Conservation (phyloP, 2,797 vertebrate species). For the Lagocephalus sceleratus region DNA sequence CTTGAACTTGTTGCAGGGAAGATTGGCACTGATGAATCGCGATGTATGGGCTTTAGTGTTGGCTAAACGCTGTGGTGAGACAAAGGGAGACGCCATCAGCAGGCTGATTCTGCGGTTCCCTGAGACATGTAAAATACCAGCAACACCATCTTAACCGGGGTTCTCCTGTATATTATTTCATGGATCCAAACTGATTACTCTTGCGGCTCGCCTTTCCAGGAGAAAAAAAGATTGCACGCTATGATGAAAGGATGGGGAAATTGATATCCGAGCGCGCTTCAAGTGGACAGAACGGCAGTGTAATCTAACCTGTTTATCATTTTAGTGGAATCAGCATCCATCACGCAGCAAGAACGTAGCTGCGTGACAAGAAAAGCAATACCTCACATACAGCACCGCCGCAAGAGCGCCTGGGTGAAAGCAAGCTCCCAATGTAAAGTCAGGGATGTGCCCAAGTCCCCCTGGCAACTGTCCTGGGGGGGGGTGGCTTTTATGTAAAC, state of each 20-base stretch:
- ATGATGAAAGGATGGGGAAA: conserved; percentile 38
- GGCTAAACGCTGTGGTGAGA: conserved; percentile 86
- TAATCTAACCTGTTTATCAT: conserved; percentile 58
- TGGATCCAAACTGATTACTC: conserved; percentile 43
- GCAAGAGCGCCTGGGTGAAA: conserved; percentile 7
- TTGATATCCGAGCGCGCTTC: conserved; percentile 15
- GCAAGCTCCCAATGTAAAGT: conserved; percentile 38
- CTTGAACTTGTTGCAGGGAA: conserved; percentile 99
- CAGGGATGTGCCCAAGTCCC: conserved; percentile 39
- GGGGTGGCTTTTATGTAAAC: conserved; percentile 50
- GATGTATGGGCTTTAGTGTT: conserved; percentile 99
- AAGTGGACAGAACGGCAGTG: conserved; percentile 33
- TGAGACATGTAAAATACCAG: no score
- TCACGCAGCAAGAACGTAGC: conserved; percentile 28
- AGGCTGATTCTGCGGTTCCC: no score
- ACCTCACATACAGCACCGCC: conserved; percentile 17
- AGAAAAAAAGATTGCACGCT: conserved; percentile 17
- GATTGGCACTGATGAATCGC: conserved; percentile 99
- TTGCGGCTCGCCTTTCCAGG: conserved; percentile 19
- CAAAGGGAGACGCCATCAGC: background rate
- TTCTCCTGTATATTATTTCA: background rate
- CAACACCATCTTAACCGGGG: no score
- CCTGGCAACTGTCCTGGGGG: conserved; percentile 45
- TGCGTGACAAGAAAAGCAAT: conserved; percentile 40
- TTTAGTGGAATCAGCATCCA: conserved; percentile 45